Percentiles rank a stretch among this genome's conserved stretches.
Conservation (phyloP, 2,797 vertebrate species). For the Notolepis coatsorum region DNA sequence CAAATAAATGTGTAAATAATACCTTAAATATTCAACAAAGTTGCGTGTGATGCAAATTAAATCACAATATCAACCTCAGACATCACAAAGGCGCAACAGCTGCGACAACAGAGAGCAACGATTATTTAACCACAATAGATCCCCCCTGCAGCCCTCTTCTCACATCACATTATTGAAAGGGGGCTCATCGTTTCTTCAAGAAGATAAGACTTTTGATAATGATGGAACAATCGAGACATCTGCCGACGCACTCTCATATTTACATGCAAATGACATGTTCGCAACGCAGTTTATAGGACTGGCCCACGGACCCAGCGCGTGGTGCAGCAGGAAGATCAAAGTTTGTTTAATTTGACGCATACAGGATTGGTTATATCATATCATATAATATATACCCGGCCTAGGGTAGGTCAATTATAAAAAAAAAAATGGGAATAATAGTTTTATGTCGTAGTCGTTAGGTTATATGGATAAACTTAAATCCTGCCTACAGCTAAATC, state of each 20-base stretch:
- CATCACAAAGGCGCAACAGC: constrained; percentile 82
- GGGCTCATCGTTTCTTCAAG: constrained; percentile 71
- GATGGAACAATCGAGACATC: constrained; percentile 86
- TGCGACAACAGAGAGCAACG: constrained; percentile 74
- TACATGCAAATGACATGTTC: constrained; percentile 88
- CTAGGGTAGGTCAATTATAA: too few relatives aligned
- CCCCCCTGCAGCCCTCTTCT: constrained; percentile 63
- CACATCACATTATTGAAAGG: constrained; percentile 54
- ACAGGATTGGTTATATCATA: not conserved
- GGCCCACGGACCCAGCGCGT: constrained; percentile 35
- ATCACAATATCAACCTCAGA: constrained; percentile 41
- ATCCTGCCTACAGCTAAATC: not conserved
- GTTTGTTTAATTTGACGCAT: constrained; percentile 67
- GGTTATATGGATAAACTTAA: not conserved
- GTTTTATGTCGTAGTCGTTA: too few relatives aligned
- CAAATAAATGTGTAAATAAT: not conserved
- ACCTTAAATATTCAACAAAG: constrained; percentile 16
- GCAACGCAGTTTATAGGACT: constrained; percentile 38
- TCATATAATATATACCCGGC: too few relatives aligned
- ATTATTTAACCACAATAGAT: constrained; percentile 71
- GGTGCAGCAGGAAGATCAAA: constrained; percentile 69
- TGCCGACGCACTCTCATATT: constrained; percentile 86
- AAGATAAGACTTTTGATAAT: constrained; percentile 73
- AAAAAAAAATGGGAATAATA: too few relatives aligned
- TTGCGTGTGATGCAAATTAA: constrained; percentile 51